Evolutionary conservation across 2,888 invertebrate species (phyloP), one percentile per base, ranked within the genome.

Genomic region (Hirtodrosophila histrioides): DNA sequence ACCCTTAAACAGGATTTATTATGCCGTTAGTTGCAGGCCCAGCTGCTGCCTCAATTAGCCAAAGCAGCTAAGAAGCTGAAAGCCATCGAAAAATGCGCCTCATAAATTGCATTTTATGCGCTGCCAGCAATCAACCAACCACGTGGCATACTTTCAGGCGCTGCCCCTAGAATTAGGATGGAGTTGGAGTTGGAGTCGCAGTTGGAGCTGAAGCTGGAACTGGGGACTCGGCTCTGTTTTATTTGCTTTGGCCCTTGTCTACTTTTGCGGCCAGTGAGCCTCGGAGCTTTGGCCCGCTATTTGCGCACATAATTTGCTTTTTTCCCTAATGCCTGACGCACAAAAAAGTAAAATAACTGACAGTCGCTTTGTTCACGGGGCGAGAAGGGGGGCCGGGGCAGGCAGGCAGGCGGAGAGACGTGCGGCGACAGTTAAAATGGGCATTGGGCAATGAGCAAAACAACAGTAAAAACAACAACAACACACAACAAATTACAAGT

Each of bases 61-160:
- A 40, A 1, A 6, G 8, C 12, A 50, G 72, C 41, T 61, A 64
- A 64, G 50, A 57, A 60, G 64, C 58, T 62, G 53, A 69, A 67
- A 61, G 67, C 61, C 33, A 37, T 53, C 41, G 23, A 46, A 69
- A 58, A 40, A 64, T 55, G 60, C 57, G 56, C 17, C 58, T 49
- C 56, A 67, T 61, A 69, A 70, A 75, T 64, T 76, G 83, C 86
- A 83, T 61, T 74, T 70, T 62, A 68, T 65, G 60, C 51, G 36
- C 17, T 24, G 68, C 40, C 56, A 69, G 62, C 74, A 67, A 74
- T 66, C 51, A 27, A 17, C 6, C 27, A 62, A 48, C 36, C 27
- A 35, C 12, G 49, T 57, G 60, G 64, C 75, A 68, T 64, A 71
- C 60, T 68, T 71, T 67, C 54, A 27, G 77, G 51, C 54, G 39